A percentile compares a stretch with the other conserved stretches of the same genome.
phyloP scores from a whole-genome alignment of 1,140 invertebrate genomes.

The Drosophila ananassae region DNA sequence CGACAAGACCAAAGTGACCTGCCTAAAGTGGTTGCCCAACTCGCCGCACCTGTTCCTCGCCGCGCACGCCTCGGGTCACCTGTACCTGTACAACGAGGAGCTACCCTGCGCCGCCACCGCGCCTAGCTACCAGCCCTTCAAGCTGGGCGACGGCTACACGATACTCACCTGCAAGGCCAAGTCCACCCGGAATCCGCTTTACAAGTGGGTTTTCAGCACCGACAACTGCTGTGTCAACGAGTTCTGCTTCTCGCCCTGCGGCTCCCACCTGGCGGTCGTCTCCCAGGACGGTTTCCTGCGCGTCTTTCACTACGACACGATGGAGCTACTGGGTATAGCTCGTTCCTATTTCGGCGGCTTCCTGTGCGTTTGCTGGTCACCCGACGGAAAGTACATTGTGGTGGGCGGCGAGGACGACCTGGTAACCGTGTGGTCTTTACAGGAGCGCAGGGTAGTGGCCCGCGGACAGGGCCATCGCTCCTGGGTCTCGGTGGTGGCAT shows the following conservation, averaged over 20 bases:
- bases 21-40: conserved; percentile 98
- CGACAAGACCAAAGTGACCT: conserved; percentile 99
- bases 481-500: conserved; percentile 98
- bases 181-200: conserved; percentile 97
- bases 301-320: conserved; percentile 98
- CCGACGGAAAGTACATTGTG: conserved; percentile 97
- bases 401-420: conserved; percentile 99
- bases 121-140: conserved; percentile 97
- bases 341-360: conserved; percentile 99
- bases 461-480: conserved; percentile 97
- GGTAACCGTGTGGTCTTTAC: conserved; percentile 98
- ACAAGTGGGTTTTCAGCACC: conserved; percentile 93
- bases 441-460: conserved; percentile 96
- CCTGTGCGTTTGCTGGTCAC: conserved; percentile 98
- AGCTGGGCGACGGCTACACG: conserved; percentile 96
- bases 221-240: conserved; percentile 95
- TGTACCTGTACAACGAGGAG: conserved; percentile 99
- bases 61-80: conserved; percentile 97
- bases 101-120: conserved; percentile 92
- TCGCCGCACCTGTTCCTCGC: conserved; percentile 97
- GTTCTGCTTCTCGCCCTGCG: conserved; percentile 98
- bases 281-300: conserved; percentile 98
- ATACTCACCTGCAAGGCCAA: conserved; percentile 98
- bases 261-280: conserved; percentile 95
- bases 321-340: conserved; percentile 96